Evolutionary conservation across 2,888 invertebrate species (phyloP), one percentile per base, ranked within the genome.

Genomic region (Epinotia brunnichana): DNA sequence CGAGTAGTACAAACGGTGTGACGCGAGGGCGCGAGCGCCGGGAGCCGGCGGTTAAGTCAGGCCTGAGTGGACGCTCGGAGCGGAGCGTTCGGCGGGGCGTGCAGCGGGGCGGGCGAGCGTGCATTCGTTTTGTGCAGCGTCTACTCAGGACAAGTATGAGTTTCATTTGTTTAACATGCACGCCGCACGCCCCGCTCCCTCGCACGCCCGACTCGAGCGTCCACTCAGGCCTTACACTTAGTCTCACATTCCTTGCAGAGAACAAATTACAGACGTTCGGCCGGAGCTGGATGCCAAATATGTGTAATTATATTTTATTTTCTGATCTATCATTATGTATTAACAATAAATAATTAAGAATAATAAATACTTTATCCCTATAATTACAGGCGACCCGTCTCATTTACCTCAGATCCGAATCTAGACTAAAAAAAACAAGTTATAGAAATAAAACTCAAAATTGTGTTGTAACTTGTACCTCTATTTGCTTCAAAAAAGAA

Each of bases 221-320:
- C n/a, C n/a, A n/a, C n/a, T n/a, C n/a, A n/a, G n/a, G n/a, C n/a
- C n/a, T n/a, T n/a, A n/a, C n/a, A n/a, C n/a, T 35, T 48, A 35
- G n/a, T 81, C 79, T 85, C 82, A 90, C 91, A 92, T 92, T 92
- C 75, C 76, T 82, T 83, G 82, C 81, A 83, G 75, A 81, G 15
- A 70, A 48, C 80, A 77, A 76, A 81, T 83, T 80, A 80, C 80
- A 77, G 80, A 82, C 79, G 83, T 85, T 88, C 83, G 83, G 86
- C 87, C 87, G 81, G 85, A 87, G 90, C 89, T 88, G 87, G 86
- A 85, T 88, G 90, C 91, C 92, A 92, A 91, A 91, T 89, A 90
- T 80, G 81, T 78, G 78, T 78, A 81, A 83, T 78, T 80, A 83
- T 88, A 86, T 86, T 86, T 87, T 88, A 87, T 88, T 90, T 88